phyloP scores from a whole-genome alignment of 2,888 invertebrate genomes.

The Caenorhabditis parvicauda region DNA sequence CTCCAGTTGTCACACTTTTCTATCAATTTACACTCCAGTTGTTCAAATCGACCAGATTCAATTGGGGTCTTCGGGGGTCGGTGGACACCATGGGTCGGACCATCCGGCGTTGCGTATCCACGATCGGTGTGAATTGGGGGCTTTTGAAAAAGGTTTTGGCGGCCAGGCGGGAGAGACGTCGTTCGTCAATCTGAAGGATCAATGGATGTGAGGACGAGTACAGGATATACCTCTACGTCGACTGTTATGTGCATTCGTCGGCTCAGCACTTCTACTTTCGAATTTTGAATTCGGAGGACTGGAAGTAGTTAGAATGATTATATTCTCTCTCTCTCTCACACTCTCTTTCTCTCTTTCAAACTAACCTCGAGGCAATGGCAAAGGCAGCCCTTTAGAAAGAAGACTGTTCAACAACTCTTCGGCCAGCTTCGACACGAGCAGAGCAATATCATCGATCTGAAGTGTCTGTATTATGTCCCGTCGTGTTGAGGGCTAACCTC shows the following conservation, averaged over 20 bases:
- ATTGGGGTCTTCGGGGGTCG: too few species aligned
- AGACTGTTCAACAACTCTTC: conserved; percentile 41
- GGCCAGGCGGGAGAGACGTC: conserved; percentile 29
- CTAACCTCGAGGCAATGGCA: conserved; percentile 38
- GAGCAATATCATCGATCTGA: conserved; percentile 34
- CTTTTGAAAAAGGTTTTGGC: conserved; percentile 35
- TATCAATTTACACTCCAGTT: too few species aligned
- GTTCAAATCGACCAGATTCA: too few species aligned
- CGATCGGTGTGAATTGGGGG: conserved; percentile 24
- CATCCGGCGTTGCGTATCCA: too few species aligned
- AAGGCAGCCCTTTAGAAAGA: conserved; percentile 38
- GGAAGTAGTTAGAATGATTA: conserved; percentile 8
- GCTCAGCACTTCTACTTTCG: conserved; percentile 29
- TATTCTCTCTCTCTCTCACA: background rate
- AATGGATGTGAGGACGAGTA: background rate
- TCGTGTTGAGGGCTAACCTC: conserved; percentile 14
- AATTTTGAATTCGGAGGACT: conserved; percentile 41
- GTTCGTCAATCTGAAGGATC: conserved; percentile 30
- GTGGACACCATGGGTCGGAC: too few species aligned
- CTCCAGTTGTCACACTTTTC: too few species aligned
- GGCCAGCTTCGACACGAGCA: conserved; percentile 34
- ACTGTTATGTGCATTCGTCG: conserved; percentile 38
- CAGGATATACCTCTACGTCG: conserved; percentile 26
- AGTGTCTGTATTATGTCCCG: background rate
- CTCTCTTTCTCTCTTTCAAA: background rate